Evolutionary conservation across 2,797 vertebrate species (phyloP), one percentile per base, ranked within the genome.

Genomic region (Pyrocephalus nanus): DNA sequence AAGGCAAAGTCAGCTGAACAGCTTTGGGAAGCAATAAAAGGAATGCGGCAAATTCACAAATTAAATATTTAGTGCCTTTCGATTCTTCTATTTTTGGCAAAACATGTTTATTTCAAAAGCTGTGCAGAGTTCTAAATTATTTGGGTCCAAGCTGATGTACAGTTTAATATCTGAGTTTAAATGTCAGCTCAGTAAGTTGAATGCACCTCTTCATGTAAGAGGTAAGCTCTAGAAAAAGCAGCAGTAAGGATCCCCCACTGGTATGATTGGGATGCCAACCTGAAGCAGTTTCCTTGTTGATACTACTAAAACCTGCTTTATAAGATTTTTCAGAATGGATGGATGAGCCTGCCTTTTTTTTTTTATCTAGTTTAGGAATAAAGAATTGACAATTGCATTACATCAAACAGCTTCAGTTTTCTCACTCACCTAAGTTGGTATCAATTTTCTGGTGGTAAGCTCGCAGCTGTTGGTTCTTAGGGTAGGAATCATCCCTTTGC

Each of bases 391-490:
- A 60, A 18, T 1, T 42, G 8, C 8, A 34, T 34, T 18, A 70
- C 42, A 45, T 66, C 38, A 48, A 62, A 73, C 23, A 88, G 36
- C 9, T 43, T 71, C 48, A 55, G 27, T 65, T 81, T 91, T 51
- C 18, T 66, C 32, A 92, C 97, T 97, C 97, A 99, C 99, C 99
- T 55, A 99, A 97, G 91, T 99, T 99, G 45, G 89, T 98, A 97
- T 99, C 99, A 22, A 99, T 98, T 93, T 98, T 98, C 87, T 99
- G 97, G 90, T 99, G 99, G 93, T 98, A 99, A 50, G 98, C 96
- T 78, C 47, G 97, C 29, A 99, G 98, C n/a, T 98, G 97, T 34
- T 93, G 97, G 93, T 99, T 99, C 97, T 98, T 98, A 1, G 98
- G 91, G 72, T 98, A 97, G 86, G 96, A 96, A 69, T 99, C 99